A percentile compares a stretch with the other conserved stretches of the same genome.
phyloP scores from a whole-genome alignment of 2,888 invertebrate species.

The Luperina testacea region DNA sequence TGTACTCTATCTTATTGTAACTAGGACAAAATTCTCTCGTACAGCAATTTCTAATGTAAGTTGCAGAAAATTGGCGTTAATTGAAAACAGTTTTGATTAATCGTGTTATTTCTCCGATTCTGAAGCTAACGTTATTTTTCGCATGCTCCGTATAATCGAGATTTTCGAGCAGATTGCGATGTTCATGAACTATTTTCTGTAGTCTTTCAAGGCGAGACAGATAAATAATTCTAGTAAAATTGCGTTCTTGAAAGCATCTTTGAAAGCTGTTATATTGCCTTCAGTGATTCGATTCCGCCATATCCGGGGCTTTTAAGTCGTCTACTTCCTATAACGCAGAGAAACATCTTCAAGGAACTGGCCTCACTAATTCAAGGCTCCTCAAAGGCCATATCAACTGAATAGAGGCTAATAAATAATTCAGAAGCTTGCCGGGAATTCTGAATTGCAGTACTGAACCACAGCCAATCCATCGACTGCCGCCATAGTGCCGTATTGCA shows the following conservation, averaged over 20 bases:
- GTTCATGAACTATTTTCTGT: not conserved
- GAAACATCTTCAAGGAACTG: constrained; percentile 27
- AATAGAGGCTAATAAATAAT: constrained; percentile 54
- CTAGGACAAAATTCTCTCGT: constrained; percentile 38
- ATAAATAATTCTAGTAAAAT: constrained; percentile 10
- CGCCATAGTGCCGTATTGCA: constrained; percentile 45
- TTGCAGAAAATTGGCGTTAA: constrained; percentile 52
- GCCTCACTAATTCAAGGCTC: constrained; percentile 23
- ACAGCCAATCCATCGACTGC: constrained; percentile 47
- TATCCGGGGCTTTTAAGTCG: constrained; percentile 26
- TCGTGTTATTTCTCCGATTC: constrained; percentile 23
- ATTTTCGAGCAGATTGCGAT: constrained; percentile 5
- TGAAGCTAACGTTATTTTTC: constrained; percentile 32
- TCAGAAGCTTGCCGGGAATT: constrained; percentile 32
- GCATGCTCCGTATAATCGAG: not conserved
- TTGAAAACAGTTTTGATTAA: constrained; percentile 43
- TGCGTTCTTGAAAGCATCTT: not conserved
- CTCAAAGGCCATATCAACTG: constrained; percentile 32
- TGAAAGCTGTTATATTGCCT: constrained; percentile 11
- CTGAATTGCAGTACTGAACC: constrained; percentile 36
- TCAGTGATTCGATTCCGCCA: constrained; percentile 14
- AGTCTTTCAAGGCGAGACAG: not conserved
- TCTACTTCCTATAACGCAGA: not conserved
- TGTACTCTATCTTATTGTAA: constrained; percentile 37
- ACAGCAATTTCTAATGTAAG: constrained; percentile 44